A percentile compares a stretch with the other conserved stretches of the same genome.
These are phyloP conservation scores for Ondatra zibethicus DNA, from an alignment of 2,113 vertebrate species.

Conservation along the genomic window DNA sequence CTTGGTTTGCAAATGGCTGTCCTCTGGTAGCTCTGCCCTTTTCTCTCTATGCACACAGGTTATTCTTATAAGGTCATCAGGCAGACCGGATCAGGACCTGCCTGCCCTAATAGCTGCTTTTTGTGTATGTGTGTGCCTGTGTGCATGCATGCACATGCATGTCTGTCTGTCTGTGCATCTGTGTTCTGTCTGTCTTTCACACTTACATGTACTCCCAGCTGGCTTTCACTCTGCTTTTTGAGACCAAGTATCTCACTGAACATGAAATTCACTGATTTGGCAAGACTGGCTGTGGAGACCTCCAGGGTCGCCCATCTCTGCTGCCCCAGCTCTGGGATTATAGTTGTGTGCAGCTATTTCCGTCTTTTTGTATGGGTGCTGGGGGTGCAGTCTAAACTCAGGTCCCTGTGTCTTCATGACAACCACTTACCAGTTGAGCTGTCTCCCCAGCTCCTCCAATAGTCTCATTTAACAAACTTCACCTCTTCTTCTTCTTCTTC, in stretches of 20 bases:
- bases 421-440: background rate
- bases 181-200: background rate
- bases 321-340: background rate
- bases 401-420: background rate
- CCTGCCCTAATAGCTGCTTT: background rate
- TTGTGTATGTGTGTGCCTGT: background rate
- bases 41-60: accelerated
- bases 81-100: background rate
- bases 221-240: background rate
- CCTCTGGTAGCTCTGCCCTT: background rate
- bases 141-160: background rate
- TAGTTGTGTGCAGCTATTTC: background rate
- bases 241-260: background rate
- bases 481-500: background rate
- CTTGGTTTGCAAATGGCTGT: accelerated
- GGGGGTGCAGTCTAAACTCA: background rate
- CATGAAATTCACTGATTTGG: background rate
- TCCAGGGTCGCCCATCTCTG: background rate
- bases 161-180: background rate
- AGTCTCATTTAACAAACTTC: background rate
- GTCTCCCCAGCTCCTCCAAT: background rate
- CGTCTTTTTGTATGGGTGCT: background rate
- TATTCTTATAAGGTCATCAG: background rate
- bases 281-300: background rate
- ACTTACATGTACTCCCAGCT: background rate